A percentile compares a stretch with the other conserved stretches of the same genome.
Conservation (phyloP, 2,888 invertebrate species). For the Ferdinandea cuprea region DNA sequence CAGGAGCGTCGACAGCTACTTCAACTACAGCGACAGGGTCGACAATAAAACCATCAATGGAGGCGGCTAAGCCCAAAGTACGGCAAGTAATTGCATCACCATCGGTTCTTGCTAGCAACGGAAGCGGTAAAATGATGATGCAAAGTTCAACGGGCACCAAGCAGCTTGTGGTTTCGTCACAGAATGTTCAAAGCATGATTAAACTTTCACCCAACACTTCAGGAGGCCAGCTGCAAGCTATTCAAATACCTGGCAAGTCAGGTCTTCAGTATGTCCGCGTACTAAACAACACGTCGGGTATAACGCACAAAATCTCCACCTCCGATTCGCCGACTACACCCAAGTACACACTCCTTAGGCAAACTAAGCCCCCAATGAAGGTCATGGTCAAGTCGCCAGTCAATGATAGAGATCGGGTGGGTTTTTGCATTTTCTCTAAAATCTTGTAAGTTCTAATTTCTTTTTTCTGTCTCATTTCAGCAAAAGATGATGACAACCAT, state of each 20-base stretch:
- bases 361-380: constrained; percentile 69
- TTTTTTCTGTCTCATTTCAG: constrained; percentile 44
- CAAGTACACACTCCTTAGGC: constrained; percentile 78
- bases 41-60: constrained; percentile 42
- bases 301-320: constrained; percentile 35
- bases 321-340: constrained; percentile 67
- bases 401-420: constrained; percentile 75
- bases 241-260: constrained; percentile 80
- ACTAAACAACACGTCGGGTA: constrained; percentile 83
- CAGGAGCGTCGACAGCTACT: constrained; percentile 37
- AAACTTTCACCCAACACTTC: constrained; percentile 77
- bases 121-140: constrained; percentile 77
- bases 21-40: constrained; percentile 42
- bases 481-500: constrained; percentile 77
- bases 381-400: constrained; percentile 78
- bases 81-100: constrained; percentile 34
- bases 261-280: constrained; percentile 88
- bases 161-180: constrained; percentile 80
- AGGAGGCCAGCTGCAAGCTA: constrained; percentile 78
- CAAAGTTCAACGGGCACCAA: constrained; percentile 78
- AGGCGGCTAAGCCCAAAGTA: constrained; percentile 47
- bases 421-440: too few relatives aligned
- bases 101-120: constrained; percentile 37
- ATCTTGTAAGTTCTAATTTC: too few relatives aligned
- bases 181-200: constrained; percentile 80